Percentiles rank a stretch among this genome's conserved stretches.
Conservation (phyloP, 2,797 vertebrate genomes). For the Tinamus major region DNA sequence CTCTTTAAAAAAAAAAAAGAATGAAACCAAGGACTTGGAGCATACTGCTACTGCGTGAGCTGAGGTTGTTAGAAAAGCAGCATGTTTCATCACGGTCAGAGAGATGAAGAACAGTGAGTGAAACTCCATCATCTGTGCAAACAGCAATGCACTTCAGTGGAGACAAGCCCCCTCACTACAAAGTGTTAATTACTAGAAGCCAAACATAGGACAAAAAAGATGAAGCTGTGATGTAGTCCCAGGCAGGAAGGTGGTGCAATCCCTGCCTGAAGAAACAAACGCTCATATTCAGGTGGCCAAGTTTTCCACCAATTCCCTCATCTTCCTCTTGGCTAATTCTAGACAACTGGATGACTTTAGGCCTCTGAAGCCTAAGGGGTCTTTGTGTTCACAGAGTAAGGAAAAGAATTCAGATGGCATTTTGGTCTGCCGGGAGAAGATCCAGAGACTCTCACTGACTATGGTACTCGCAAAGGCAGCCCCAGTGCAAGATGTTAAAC, state of each 20-base stretch:
- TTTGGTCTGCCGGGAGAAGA: not conserved
- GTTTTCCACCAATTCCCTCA: not conserved
- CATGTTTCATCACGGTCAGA: not conserved
- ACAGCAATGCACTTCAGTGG: not conserved
- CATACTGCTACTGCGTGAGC: not conserved
- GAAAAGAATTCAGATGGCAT: not conserved
- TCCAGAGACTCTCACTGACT: not conserved
- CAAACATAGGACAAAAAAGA: not conserved
- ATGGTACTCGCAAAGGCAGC: not conserved
- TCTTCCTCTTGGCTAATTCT: not conserved
- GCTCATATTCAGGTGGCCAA: rapidly evolving
- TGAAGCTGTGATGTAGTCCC: not conserved
- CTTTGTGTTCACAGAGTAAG: not conserved
- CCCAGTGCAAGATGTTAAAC: rapidly evolving
- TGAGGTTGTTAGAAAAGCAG: not conserved
- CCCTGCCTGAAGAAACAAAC: not conserved
- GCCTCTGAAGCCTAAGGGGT: not conserved
- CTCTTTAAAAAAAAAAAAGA: not conserved
- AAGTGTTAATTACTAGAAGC: not conserved
- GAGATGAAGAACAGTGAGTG: not conserved
- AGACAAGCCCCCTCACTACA: not conserved
- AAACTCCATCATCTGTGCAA: not conserved
- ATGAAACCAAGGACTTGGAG: not conserved
- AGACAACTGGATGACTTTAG: not conserved
- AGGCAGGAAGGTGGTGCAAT: not conserved